Conservation (phyloP, 92 coral and sea anemone species). For the Parazoanthus swiftii region DNA sequence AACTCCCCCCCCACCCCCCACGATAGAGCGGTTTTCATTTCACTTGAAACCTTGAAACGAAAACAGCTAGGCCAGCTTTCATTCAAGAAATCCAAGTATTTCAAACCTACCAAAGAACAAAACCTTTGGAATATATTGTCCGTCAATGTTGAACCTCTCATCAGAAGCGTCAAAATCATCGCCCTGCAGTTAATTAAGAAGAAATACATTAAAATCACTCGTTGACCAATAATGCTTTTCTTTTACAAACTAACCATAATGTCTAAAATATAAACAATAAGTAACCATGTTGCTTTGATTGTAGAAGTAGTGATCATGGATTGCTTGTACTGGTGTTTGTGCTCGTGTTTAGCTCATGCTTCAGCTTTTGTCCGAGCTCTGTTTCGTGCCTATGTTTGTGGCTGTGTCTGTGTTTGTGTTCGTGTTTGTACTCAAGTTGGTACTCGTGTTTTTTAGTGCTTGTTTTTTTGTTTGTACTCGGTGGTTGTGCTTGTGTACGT, state of each 20-base stretch:
- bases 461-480: too few species aligned
- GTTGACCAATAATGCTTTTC: too few species aligned
- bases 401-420: neutral
- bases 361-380: neutral
- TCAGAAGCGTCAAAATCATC: constrained; percentile 78
- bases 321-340: neutral
- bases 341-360: too few species aligned
- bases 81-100: too few species aligned
- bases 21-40: too few species aligned
- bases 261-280: too few species aligned
- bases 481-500: neutral
- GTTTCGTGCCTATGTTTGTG: neutral
- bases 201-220: neutral
- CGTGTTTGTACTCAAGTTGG: too few species aligned
- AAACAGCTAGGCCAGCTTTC: too few species aligned
- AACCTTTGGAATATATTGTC: constrained; percentile 86
- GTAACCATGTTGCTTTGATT: too few species aligned
- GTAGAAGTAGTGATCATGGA: too few species aligned
- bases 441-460: neutral
- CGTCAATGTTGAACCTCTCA: constrained; percentile 84
- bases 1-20: too few species aligned
- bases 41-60: too few species aligned
- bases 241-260: neutral
- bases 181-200: constrained; percentile 42
- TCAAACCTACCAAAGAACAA: constrained; percentile 76